phyloP scores from a whole-genome alignment of 92 coral and sea anemone species.

The Epizoanthus illoricatus region DNA sequence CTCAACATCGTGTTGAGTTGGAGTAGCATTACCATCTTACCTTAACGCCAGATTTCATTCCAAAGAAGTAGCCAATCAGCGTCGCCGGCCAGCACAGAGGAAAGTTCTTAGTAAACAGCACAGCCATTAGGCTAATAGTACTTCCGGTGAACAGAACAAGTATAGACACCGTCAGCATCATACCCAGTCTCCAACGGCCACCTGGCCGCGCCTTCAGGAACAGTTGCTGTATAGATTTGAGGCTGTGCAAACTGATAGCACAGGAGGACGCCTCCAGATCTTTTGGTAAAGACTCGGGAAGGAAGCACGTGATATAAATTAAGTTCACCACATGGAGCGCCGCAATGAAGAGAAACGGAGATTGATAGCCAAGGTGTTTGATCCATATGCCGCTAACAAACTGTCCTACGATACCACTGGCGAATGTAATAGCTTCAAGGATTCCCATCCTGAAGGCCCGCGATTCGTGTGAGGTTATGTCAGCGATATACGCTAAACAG shows the following conservation, averaged over 20 bases:
- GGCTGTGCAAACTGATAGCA: conserved; percentile 17
- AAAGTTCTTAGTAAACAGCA: conserved; percentile 50
- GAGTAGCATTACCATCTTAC: background rate
- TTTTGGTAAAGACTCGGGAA: conserved; percentile 49
- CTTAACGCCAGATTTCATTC: conserved; percentile 35
- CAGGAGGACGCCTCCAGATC: background rate
- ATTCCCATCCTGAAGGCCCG: conserved; percentile 45
- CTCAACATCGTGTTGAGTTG: background rate
- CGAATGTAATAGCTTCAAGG: conserved; percentile 56
- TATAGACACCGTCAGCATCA: conserved; percentile 40
- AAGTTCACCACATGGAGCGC: conserved; percentile 33
- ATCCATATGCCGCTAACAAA: conserved; percentile 56
- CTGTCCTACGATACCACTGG: conserved; percentile 52
- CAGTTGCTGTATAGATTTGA: conserved; percentile 25
- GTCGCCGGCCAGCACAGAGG: conserved; percentile 57
- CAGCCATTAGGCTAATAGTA: conserved; percentile 46
- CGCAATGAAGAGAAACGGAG: conserved; percentile 48
- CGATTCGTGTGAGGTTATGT: conserved; percentile 42
- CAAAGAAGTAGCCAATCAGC: conserved; percentile 52
- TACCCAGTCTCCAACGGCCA: conserved; percentile 47
- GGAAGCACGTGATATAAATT: conserved; percentile 38
- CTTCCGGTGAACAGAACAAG: conserved; percentile 40
- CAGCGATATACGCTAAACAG: conserved; percentile 54
- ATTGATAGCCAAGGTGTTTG: conserved; percentile 43
- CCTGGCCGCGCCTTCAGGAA: conserved; percentile 40